A percentile compares a stretch with the other conserved stretches of the same genome.
Evolutionary conservation across 2,888 invertebrate genomes (phyloP).

Genomic region (Plusia festucae): DNA sequence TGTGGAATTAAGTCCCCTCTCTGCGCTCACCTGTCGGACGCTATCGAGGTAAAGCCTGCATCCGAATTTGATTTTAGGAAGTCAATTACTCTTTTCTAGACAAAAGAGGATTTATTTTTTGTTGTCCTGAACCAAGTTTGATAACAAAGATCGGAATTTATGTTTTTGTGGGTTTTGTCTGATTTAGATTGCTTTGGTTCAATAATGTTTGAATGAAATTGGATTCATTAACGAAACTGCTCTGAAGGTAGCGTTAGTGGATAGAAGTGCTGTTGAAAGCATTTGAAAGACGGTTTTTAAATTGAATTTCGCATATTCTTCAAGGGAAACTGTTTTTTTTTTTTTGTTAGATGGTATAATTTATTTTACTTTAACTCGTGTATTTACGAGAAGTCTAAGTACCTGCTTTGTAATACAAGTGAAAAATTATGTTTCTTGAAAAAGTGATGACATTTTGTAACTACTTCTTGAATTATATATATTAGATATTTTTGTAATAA

Average conservation of each 20-base stretch:
- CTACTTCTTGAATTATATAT: no score
- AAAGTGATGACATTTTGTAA: no score
- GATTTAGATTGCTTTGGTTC: constrained; percentile 29
- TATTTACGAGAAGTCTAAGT: no score
- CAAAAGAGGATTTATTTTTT: constrained; percentile 23
- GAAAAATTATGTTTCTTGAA: no score
- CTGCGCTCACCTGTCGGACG: constrained; percentile 51
- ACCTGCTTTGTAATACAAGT: background rate
- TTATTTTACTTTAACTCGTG: background rate
- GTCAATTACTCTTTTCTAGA: constrained; percentile 36
- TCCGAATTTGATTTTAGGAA: constrained; percentile 45
- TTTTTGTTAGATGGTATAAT: background rate
- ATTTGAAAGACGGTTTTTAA: constrained; percentile 16
- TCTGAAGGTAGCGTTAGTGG: constrained; percentile 36
- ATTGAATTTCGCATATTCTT: background rate
- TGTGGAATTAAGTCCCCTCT: constrained; percentile 56
- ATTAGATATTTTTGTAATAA: no score
- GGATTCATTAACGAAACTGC: constrained; percentile 49
- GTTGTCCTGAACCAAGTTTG: constrained; percentile 15
- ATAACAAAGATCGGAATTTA: constrained; percentile 35
- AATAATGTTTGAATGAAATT: constrained; percentile 39
- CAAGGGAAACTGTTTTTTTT: background rate
- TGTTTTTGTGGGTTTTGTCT: constrained; percentile 26
- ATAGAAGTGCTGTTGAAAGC: constrained; percentile 16
- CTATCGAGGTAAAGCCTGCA: constrained; percentile 22